Percentiles rank a stretch among this genome's conserved stretches.
Evolutionary conservation across 1,140 invertebrate species (phyloP).

Genomic region (Portunus trituberculatus): DNA sequence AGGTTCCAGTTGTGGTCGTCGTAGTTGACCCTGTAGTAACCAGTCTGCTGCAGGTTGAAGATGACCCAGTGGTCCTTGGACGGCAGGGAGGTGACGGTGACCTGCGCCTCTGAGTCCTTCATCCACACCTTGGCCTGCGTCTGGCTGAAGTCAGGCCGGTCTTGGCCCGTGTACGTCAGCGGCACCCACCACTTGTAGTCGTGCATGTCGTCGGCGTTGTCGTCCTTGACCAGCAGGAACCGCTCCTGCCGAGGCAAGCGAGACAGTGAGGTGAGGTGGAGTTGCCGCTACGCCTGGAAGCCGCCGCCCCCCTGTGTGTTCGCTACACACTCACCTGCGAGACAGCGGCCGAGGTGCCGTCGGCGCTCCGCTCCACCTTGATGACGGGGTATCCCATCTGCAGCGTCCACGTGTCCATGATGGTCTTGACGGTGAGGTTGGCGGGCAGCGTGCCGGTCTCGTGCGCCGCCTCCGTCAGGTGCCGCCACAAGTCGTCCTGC

Average conservation of each 20-base stretch:
- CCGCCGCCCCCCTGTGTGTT: neutral
- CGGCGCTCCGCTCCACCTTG: conserved; percentile 78
- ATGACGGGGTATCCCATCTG: conserved; percentile 83
- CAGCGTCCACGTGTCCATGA: conserved; percentile 84
- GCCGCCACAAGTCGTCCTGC: conserved; percentile 92
- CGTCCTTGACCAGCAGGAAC: conserved; percentile 67
- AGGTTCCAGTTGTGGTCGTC: conserved; percentile 82
- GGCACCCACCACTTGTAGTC: conserved; percentile 77
- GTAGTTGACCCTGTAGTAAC: conserved; percentile 84
- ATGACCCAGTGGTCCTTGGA: conserved; percentile 75
- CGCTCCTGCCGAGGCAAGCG: conserved; percentile 59
- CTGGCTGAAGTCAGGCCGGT: conserved; percentile 60
- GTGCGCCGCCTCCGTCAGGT: conserved; percentile 81
- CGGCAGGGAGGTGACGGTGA: conserved; percentile 58
- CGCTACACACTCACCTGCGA: conserved; percentile 55
- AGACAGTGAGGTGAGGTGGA: neutral
- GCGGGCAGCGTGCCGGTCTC: conserved; percentile 81
- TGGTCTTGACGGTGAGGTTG: conserved; percentile 85
- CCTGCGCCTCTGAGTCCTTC: conserved; percentile 61
- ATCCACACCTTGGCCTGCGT: conserved; percentile 74
- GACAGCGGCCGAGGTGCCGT: conserved; percentile 55
- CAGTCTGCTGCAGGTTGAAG: conserved; percentile 77
- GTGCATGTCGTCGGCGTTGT: conserved; percentile 57
- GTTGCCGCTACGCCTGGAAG: neutral
- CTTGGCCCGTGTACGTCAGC: conserved; percentile 69